Percentiles rank a stretch among this genome's conserved stretches.
Conservation (phyloP, 2,113 vertebrate genomes). For the Bucco capensis region DNA sequence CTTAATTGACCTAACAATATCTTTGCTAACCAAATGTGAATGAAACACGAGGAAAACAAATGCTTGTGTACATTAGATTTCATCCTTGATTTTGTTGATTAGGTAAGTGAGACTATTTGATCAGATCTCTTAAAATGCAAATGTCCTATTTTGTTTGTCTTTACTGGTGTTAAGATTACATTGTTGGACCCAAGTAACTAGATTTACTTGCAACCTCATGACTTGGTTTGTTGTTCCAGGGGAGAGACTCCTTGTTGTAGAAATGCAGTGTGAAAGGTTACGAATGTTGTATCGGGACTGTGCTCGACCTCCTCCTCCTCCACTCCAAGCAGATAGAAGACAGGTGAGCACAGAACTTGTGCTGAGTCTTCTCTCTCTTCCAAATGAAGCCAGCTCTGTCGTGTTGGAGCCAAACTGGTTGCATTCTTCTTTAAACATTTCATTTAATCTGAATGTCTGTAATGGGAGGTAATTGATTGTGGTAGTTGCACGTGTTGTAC, state of each 20-base stretch:
- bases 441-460: not conserved
- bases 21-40: not conserved
- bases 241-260: slow-evolving; percentile 90
- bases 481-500: not conserved
- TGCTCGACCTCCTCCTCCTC: slow-evolving; percentile 93
- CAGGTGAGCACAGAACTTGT: slow-evolving; percentile 75
- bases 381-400: not conserved
- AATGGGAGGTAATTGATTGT: not conserved
- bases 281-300: slow-evolving; percentile 96
- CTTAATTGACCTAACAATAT: not conserved
- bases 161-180: not conserved
- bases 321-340: slow-evolving; percentile 89
- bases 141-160: not conserved
- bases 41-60: not conserved
- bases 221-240: slow-evolving; percentile 70
- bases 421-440: not conserved
- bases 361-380: not conserved
- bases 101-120: not conserved
- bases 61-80: not conserved
- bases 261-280: slow-evolving; percentile 93
- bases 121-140: not conserved
- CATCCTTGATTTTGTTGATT: not conserved
- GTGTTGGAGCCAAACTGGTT: not conserved
- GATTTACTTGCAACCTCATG: not conserved
- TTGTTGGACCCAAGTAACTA: not conserved